Evolutionary conservation across 2,888 invertebrate genomes (phyloP), one percentile per base, ranked within the genome.

Genomic region (Pollenia labialis): DNA sequence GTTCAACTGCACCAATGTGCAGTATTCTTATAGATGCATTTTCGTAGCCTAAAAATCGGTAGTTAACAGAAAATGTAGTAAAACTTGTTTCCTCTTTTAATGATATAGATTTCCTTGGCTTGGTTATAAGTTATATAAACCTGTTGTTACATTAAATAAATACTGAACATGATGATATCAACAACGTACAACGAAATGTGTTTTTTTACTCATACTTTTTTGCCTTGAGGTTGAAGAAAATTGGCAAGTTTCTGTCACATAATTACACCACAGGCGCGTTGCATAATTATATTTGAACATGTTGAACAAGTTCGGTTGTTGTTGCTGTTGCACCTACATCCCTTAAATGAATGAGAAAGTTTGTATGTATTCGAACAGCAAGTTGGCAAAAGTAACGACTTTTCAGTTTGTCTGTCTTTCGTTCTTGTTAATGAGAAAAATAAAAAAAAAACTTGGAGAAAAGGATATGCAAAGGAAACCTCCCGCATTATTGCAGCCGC

Each of bases 241-340:
- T 87, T 83, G 86, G 83, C 80, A 84, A 81, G 83, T 84, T 83
- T 87, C 83, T 87, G 86, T 87, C 86, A 87, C 83, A 83, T 87
- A 87, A 87, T 87, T 87, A 81, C 81, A 77, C 83, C 83, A 81
- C 86, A 77, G 82, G 81, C 83, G 76, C 48, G 76, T 84, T 81
- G 83, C 76, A 81, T 87, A 84, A 87, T 87, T 87, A 84, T 72
- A 81, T 76, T 68, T 77, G 66, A 72, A 66, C 81, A 40, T 66
- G n/a, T 18, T 23, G 44, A 8, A 44, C 2, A 46, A 23, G 56
- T 58, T 56, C 12, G 46, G 10, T 72, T 62, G 18, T 32, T 32
- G 32, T 32, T 58, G 7, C 48, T 42, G 11, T 54, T 58, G n/a
- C 32, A 32, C 6, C 32, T 32, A 32, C 32, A 32, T 0, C 32